These are phyloP conservation scores for Allygus modestus DNA, from an alignment of 2,888 invertebrate genomes.

Conservation along the genomic window DNA sequence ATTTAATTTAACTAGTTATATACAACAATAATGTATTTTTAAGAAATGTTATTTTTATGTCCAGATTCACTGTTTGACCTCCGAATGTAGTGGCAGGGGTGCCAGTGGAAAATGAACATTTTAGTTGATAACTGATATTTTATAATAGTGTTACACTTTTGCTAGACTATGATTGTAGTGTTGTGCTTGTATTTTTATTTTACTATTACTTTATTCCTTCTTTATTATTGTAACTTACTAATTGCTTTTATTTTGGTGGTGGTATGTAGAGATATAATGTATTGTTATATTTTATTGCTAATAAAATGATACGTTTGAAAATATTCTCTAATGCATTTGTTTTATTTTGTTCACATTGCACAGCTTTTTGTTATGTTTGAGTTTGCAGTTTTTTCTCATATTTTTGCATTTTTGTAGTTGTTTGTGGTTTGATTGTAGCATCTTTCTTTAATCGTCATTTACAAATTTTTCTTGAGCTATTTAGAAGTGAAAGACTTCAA, in stretches of 20 bases:
- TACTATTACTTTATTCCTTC: conserved; percentile 13
- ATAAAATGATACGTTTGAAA: conserved; percentile 40
- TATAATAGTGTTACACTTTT: neutral
- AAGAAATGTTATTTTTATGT: conserved; percentile 38
- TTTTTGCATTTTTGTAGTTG: conserved; percentile 24
- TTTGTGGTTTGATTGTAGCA: neutral
- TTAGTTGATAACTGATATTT: conserved; percentile 31
- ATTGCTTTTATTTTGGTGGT: conserved; percentile 57
- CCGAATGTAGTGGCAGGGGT: conserved; percentile 20
- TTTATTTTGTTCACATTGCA: conserved; percentile 55
- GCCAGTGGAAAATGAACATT: conserved; percentile 19
- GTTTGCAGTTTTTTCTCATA: neutral
- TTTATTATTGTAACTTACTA: conserved; percentile 36
- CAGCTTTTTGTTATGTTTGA: conserved; percentile 46
- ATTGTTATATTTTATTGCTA: conserved; percentile 42
- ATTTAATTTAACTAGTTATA: neutral
- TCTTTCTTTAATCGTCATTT: too few relatives aligned
- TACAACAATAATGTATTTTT: conserved; percentile 28
- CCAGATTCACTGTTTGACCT: conserved; percentile 48
- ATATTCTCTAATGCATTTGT: conserved; percentile 44
- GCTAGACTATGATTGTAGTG: conserved; percentile 40
- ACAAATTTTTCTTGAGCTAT: too few relatives aligned
- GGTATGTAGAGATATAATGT: conserved; percentile 55
- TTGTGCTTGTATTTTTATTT: conserved; percentile 51
- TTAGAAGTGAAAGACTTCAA: too few relatives aligned